These are phyloP conservation scores for Campopleginae sp. DNA, from an alignment of 2,888 invertebrate genomes.

Conservation along the genomic window DNA sequence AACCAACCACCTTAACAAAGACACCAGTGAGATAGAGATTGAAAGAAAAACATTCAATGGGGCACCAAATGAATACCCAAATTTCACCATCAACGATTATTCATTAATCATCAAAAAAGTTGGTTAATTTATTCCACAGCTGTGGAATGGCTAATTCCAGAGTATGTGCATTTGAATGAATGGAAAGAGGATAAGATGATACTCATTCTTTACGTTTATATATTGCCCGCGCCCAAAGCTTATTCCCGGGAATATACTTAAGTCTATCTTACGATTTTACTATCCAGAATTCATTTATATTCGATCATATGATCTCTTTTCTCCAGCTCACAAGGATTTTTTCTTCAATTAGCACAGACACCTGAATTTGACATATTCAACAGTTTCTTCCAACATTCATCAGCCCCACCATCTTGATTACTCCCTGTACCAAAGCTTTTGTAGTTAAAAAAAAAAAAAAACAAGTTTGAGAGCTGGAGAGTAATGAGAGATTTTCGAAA, in stretches of 20 bases:
- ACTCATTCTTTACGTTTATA: conserved; percentile 12
- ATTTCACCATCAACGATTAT: background rate
- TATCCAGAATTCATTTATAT: conserved; percentile 20
- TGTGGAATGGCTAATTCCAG: background rate
- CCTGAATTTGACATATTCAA: background rate
- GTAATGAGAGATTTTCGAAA: background rate
- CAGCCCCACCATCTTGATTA: background rate
- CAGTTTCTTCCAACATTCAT: background rate
- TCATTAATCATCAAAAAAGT: conserved; percentile 36
- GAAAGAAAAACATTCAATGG: conserved; percentile 21
- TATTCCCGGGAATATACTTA: conserved; percentile 77
- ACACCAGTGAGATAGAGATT: conserved; percentile 3
- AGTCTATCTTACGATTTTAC: conserved; percentile 67
- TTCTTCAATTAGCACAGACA: conserved; percentile 19
- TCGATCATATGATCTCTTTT: conserved; percentile 1
- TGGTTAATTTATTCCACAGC: conserved; percentile 5
- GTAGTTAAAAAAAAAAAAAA: background rate
- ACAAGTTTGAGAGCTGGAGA: conserved; percentile 12
- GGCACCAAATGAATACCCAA: conserved; percentile 29
- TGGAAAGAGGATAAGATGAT: background rate
- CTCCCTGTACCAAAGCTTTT: conserved; percentile 1
- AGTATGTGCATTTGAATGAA: background rate
- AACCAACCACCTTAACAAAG: conserved; percentile 25
- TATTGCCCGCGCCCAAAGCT: conserved; percentile 83
- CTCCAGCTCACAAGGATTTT: conserved; percentile 46